These are phyloP conservation scores for Montipora capitata DNA, from an alignment of 92 coral and sea anemone genomes.

Conservation along the genomic window DNA sequence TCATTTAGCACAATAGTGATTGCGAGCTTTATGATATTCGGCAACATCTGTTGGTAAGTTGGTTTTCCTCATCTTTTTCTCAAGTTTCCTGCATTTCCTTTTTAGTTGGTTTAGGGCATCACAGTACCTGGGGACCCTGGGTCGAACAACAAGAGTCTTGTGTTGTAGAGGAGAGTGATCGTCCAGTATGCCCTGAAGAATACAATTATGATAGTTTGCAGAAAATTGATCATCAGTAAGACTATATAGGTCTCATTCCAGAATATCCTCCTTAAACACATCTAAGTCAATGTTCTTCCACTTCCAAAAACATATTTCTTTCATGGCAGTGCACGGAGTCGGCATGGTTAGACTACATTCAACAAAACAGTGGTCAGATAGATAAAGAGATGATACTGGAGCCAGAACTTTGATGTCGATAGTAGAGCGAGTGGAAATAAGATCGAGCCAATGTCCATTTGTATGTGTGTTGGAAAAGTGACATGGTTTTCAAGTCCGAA, in stretches of 20 bases:
- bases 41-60: slow-evolving; percentile 3
- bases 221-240: not conserved
- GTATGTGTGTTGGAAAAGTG: not conserved
- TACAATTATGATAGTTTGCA: not conserved
- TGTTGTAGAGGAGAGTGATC: not conserved
- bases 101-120: not conserved
- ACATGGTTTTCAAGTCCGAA: not conserved
- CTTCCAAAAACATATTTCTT: not conserved
- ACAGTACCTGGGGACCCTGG: slow-evolving; percentile 1
- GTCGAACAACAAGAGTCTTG: too few species aligned
- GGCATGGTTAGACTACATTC: not conserved
- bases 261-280: not conserved
- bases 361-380: slow-evolving; percentile 2
- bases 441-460: slow-evolving; percentile 7
- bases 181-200: slow-evolving; percentile 3
- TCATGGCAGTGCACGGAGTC: not conserved
- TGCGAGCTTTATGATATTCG: slow-evolving; percentile 1
- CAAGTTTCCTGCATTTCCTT: not conserved
- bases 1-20: slow-evolving; percentile 1
- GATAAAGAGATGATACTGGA: not conserved
- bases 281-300: not conserved
- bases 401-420: not conserved
- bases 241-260: not conserved
- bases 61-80: slow-evolving; percentile 6
- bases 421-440: not conserved